phyloP scores from a whole-genome alignment of 2,113 vertebrate species.

The Cyanocitta stelleri region DNA sequence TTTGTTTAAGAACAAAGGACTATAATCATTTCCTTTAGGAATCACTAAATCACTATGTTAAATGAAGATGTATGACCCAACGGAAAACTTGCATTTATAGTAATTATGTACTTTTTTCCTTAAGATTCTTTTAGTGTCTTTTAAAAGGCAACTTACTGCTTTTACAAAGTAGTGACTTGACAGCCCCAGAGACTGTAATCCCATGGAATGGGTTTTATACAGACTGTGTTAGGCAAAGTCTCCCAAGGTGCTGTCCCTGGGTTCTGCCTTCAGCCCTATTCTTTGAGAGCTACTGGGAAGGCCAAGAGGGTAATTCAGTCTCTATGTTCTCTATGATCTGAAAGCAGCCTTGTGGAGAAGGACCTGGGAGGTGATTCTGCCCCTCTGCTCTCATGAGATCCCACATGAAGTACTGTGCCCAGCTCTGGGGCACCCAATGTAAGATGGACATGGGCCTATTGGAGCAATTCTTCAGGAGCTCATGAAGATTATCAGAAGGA shows the following conservation, averaged over 20 bases:
- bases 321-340: background rate
- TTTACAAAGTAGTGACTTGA: background rate
- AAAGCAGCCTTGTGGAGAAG: background rate
- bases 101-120: slow-evolving; percentile 33
- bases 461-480: background rate
- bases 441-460: background rate
- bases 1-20: slow-evolving; percentile 75
- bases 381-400: background rate
- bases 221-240: background rate
- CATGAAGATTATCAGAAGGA: background rate
- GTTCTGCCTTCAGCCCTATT: background rate
- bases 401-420: background rate
- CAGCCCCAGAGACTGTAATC: background rate
- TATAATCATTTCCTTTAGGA: slow-evolving; percentile 70
- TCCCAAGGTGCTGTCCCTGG: background rate
- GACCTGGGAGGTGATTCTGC: background rate
- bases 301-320: background rate
- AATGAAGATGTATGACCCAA: slow-evolving; percentile 61
- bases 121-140: background rate
- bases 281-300: background rate
- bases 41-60: slow-evolving; percentile 58
- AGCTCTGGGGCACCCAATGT: background rate
- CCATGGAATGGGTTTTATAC: background rate
- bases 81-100: slow-evolving; percentile 56
- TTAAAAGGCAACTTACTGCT: background rate